A percentile compares a stretch with the other conserved stretches of the same genome.
Evolutionary conservation across 2,113 vertebrate genomes (phyloP).

Genomic region (Festucalex cinctus): DNA sequence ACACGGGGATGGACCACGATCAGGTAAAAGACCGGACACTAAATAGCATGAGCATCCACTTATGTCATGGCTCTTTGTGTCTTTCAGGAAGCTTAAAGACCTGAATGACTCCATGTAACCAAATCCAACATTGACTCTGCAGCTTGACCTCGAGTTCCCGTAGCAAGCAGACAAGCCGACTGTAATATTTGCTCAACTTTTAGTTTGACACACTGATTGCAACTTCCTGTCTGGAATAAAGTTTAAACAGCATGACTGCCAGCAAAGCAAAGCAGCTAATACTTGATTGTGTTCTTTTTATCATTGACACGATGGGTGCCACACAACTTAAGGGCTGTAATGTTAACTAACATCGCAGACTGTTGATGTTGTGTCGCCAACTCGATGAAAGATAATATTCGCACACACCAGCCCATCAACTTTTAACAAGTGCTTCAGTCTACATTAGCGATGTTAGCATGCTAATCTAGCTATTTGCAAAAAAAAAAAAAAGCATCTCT

Average conservation of each 20-base stretch:
- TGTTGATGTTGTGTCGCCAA: not conserved
- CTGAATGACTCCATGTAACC: not conserved
- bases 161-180: not conserved
- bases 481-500: not conserved
- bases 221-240: not conserved
- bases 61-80: not conserved
- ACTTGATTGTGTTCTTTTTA: slow-evolving; percentile 38
- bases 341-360: not conserved
- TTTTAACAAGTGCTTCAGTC: not conserved
- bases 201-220: slow-evolving; percentile 6
- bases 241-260: slow-evolving; percentile 25
- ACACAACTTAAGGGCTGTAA: not conserved
- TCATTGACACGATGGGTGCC: not conserved
- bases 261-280: slow-evolving; percentile 19
- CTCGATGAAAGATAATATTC: not conserved
- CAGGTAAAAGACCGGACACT: slow-evolving; percentile 42
- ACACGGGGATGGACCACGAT: slow-evolving; percentile 92
- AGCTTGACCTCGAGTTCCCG: not conserved
- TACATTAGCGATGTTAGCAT: not conserved
- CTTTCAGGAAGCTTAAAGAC: slow-evolving; percentile 4
- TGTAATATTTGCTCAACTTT: not conserved
- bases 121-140: not conserved
- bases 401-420: not conserved
- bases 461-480: not conserved
- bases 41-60: not conserved